phyloP scores from a whole-genome alignment of 2,888 invertebrate species.

The Elegia similella region DNA sequence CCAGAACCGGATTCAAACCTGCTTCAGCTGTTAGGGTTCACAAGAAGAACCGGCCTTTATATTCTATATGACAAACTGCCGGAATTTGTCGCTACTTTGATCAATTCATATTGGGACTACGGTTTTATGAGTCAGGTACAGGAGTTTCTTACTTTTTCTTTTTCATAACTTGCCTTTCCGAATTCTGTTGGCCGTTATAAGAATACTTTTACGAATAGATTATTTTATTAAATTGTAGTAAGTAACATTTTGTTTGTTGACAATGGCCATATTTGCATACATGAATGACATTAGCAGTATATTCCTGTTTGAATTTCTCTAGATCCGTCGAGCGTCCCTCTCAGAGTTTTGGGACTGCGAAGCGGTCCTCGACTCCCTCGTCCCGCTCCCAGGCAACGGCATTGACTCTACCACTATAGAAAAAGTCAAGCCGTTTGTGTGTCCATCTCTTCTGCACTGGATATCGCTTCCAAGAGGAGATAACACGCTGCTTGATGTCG shows the following conservation, averaged over 20 bases:
- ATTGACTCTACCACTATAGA: constrained; percentile 42
- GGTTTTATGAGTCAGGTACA: constrained; percentile 73
- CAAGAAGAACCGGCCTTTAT: constrained; percentile 59
- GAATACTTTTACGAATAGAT: no score
- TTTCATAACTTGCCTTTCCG: no score
- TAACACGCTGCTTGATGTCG: constrained; percentile 63
- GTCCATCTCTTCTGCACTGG: constrained; percentile 73
- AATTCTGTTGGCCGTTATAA: no score
- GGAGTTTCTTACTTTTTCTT: no score
- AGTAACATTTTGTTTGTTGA: no score
- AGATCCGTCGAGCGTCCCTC: constrained; percentile 62
- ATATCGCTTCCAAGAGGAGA: constrained; percentile 69
- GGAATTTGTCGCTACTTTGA: constrained; percentile 60
- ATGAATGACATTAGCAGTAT: no score
- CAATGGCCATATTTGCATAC: no score
- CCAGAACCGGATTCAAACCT: constrained; percentile 58
- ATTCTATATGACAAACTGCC: constrained; percentile 62
- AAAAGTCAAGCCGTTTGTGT: constrained; percentile 57
- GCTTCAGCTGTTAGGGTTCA: constrained; percentile 69
- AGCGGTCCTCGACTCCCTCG: constrained; percentile 51
- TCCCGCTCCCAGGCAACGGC: constrained; percentile 52
- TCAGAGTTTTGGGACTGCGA: constrained; percentile 75
- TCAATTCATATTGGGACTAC: constrained; percentile 73
- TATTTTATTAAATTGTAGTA: no score
- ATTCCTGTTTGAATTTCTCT: no score